Evolutionary conservation across 2,113 vertebrate species (phyloP).

Genomic region (Datnioides undecimradiatus): DNA sequence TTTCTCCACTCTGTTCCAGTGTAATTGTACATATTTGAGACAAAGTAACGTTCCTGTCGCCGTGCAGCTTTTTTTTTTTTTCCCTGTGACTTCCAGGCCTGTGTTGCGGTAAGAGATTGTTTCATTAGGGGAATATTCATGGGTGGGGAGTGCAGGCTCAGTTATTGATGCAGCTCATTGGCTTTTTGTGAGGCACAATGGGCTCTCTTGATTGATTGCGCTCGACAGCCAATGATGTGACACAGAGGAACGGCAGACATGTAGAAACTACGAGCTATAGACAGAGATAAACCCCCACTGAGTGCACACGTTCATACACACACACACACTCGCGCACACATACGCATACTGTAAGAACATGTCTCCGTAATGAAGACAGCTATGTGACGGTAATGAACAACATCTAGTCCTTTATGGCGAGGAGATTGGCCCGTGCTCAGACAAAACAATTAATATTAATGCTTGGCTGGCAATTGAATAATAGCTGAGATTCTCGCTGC

Average conservation of each 20-base stretch:
- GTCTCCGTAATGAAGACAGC: slow-evolving; percentile 71
- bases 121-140: slow-evolving; percentile 75
- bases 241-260: slow-evolving; percentile 70
- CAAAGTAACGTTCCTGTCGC: slow-evolving; percentile 22
- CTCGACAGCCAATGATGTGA: slow-evolving; percentile 64
- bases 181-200: slow-evolving; percentile 75
- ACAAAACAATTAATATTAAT: slow-evolving; percentile 75
- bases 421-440: slow-evolving; percentile 56
- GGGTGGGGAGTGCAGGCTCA: slow-evolving; percentile 53
- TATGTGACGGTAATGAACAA: slow-evolving; percentile 71
- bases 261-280: slow-evolving; percentile 55
- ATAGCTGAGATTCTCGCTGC: slow-evolving; percentile 44
- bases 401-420: slow-evolving; percentile 53
- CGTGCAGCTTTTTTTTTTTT: neutral
- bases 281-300: slow-evolving; percentile 51
- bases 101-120: slow-evolving; percentile 59
- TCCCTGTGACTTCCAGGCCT: slow-evolving; percentile 25
- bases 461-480: slow-evolving; percentile 64
- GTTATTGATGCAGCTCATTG: slow-evolving; percentile 79
- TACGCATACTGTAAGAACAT: slow-evolving; percentile 38
- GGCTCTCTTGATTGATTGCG: slow-evolving; percentile 73
- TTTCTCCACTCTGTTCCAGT: neutral
- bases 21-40: slow-evolving; percentile 16
- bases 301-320: neutral
- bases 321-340: neutral